phyloP scores from a whole-genome alignment of 2,113 vertebrate species.

The Pomatorhinus ruficollis region DNA sequence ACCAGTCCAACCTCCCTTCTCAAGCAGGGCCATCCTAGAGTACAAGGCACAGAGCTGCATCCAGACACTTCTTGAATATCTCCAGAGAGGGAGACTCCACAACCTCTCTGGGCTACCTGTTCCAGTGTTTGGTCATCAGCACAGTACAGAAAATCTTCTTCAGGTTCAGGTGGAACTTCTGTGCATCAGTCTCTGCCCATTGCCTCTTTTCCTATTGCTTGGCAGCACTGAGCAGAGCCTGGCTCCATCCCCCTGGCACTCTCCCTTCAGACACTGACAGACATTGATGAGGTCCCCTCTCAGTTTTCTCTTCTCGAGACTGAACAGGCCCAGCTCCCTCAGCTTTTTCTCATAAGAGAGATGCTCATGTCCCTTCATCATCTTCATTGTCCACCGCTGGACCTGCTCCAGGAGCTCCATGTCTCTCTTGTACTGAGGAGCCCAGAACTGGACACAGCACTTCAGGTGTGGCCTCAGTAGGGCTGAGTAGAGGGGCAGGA shows the following conservation, averaged over 20 bases:
- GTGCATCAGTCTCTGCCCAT: neutral
- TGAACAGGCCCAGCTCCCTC: neutral
- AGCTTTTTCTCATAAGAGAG: neutral
- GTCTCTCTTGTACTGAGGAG: neutral
- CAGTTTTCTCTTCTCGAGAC: accelerated
- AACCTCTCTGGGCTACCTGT: neutral
- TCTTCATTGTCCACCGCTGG: neutral
- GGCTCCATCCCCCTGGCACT: neutral
- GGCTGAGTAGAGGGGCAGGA: neutral
- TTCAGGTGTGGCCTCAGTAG: neutral
- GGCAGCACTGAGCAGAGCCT: neutral
- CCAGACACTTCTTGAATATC: neutral
- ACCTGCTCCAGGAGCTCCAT: accelerated
- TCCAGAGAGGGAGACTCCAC: neutral
- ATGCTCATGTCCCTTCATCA: neutral
- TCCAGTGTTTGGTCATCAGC: neutral
- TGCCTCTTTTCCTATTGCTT: neutral
- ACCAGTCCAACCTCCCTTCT: neutral
- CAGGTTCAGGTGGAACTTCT: neutral
- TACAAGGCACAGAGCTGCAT: neutral
- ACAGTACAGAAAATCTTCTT: neutral
- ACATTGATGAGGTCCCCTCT: accelerated
- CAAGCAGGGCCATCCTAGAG: neutral
- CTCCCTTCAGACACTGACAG: neutral
- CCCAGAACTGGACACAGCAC: neutral